A percentile compares a stretch with the other conserved stretches of the same genome.
phyloP scores from a whole-genome alignment of 2,888 invertebrate species.

The Aricia artaxerxes region DNA sequence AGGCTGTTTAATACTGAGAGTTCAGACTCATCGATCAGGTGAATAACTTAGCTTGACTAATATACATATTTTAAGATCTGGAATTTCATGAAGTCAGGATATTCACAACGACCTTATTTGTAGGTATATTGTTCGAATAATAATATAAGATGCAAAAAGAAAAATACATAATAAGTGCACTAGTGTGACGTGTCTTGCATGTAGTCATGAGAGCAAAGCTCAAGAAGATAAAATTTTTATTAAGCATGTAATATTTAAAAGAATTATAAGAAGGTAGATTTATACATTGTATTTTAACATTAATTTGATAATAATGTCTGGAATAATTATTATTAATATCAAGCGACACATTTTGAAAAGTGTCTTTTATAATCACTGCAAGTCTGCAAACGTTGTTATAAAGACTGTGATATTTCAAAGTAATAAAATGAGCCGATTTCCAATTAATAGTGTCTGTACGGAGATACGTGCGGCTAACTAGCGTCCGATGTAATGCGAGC shows the following conservation, averaged over 20 bases:
- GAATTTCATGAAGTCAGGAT: neutral
- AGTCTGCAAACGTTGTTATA: neutral
- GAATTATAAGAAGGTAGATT: too few relatives aligned
- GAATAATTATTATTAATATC: too few relatives aligned
- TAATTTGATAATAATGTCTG: too few relatives aligned
- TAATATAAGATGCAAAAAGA: too few relatives aligned
- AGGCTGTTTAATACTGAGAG: neutral
- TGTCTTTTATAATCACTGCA: neutral
- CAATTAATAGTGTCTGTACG: neutral
- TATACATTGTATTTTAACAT: too few relatives aligned
- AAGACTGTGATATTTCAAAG: neutral
- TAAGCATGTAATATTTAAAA: too few relatives aligned
- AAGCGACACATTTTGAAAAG: neutral
- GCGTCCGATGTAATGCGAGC: constrained; percentile 21
- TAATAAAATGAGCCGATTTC: constrained; percentile 6
- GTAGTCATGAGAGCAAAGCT: too few relatives aligned
- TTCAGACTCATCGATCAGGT: neutral
- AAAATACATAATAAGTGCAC: too few relatives aligned
- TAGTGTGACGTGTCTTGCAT: too few relatives aligned
- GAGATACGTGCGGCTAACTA: constrained; percentile 28
- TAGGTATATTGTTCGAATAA: too few relatives aligned
- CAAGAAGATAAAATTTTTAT: too few relatives aligned
- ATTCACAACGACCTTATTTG: too few relatives aligned
- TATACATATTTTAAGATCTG: neutral
- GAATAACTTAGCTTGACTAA: neutral